phyloP scores from a whole-genome alignment of 1,140 invertebrate genomes.

The Cherax destructor region DNA sequence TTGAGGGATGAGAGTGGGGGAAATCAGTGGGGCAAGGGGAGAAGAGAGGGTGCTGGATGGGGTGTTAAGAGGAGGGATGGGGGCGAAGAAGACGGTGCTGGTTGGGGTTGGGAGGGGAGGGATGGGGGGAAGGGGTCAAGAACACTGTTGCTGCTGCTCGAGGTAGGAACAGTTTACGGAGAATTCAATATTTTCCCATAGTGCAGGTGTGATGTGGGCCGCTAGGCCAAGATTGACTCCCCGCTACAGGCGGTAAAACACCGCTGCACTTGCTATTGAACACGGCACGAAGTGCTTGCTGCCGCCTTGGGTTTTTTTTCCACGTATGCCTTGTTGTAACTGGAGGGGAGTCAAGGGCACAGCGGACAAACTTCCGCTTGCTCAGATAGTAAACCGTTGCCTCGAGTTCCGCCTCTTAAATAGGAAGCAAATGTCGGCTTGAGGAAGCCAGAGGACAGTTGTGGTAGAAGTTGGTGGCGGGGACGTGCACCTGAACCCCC shows the following conservation, averaged over 20 bases:
- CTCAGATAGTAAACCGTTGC: conserved; percentile 16
- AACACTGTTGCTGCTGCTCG: neutral
- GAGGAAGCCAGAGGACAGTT: neutral
- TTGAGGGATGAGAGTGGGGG: too few species aligned
- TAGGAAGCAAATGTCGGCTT: too few species aligned
- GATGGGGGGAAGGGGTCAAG: neutral
- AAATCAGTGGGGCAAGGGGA: too few species aligned
- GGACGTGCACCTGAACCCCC: neutral
- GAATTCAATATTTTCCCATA: too few species aligned
- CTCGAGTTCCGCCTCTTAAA: neutral
- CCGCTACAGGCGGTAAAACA: too few species aligned
- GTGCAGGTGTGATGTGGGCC: neutral
- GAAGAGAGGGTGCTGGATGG: too few species aligned
- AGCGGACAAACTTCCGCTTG: conserved; percentile 39
- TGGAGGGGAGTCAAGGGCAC: conserved; percentile 18
- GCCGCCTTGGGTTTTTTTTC: neutral
- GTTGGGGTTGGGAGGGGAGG: too few species aligned
- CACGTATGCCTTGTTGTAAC: neutral
- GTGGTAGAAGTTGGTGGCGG: neutral
- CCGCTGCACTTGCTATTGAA: conserved; percentile 2
- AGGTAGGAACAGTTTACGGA: neutral
- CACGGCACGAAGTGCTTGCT: neutral
- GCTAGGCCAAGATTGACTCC: too few species aligned
- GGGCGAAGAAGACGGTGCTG: too few species aligned
- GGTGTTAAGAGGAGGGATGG: too few species aligned